Conservation (phyloP, 37 sponge, comb jelly and placozoan species). For the Halisarca cf. caerulea region DNA sequence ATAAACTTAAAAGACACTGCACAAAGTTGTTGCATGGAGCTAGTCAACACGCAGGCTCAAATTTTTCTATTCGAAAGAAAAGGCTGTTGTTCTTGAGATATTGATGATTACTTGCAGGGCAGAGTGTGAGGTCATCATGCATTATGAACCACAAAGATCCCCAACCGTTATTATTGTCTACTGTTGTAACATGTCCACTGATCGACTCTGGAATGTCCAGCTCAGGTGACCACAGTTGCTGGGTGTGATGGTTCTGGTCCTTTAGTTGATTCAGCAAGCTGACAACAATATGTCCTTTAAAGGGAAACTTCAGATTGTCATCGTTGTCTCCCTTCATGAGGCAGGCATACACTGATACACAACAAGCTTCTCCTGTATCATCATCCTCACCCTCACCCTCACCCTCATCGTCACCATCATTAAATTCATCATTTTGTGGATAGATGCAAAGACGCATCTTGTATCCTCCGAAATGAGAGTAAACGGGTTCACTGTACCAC, state of each 20-base stretch:
- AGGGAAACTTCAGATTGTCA: constrained; percentile 16
- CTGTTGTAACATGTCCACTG: not conserved
- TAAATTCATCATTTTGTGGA: too few species aligned
- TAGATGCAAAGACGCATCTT: too few species aligned
- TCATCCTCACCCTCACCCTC: too few species aligned
- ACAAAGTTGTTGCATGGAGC: too few species aligned
- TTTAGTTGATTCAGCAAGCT: constrained; percentile 11
- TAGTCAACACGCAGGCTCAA: too few species aligned
- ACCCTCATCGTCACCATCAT: too few species aligned
- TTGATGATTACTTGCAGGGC: not conserved
- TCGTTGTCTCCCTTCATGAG: constrained; percentile 7
- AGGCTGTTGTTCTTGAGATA: not conserved
- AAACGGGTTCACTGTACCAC: constrained; percentile 22
- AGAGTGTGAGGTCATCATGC: not conserved
- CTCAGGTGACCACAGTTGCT: not conserved
- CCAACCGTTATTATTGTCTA: not conserved
- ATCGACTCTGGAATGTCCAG: not conserved
- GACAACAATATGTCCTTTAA: not conserved
- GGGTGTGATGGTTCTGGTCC: not conserved
- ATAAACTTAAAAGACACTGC: too few species aligned
- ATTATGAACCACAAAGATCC: not conserved
- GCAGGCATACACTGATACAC: too few species aligned
- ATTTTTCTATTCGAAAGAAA: not conserved
- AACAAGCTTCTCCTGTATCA: too few species aligned
- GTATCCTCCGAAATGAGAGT: too few species aligned